A percentile compares a stretch with the other conserved stretches of the same genome.
phyloP scores from a whole-genome alignment of 2,797 vertebrate species.

The Rhincodon typus region DNA sequence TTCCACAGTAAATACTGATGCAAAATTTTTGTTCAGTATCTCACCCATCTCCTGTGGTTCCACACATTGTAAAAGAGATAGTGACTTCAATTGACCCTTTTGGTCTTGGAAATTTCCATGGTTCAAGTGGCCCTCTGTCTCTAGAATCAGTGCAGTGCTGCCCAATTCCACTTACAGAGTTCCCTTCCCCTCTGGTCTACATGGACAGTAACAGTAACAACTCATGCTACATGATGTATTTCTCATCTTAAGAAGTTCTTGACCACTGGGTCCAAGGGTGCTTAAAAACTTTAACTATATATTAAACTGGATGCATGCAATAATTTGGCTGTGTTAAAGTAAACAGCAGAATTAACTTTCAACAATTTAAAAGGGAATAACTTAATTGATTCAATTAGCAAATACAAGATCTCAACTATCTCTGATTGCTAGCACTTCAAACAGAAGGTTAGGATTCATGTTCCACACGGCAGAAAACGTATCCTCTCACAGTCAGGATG shows the following conservation, averaged over 20 bases:
- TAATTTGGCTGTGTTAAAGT: not conserved
- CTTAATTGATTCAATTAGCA: not conserved
- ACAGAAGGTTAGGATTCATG: not conserved
- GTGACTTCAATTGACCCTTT: not conserved
- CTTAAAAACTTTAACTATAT: not conserved
- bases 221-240: not conserved
- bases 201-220: not conserved
- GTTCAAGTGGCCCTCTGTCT: not conserved
- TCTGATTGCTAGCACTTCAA: not conserved
- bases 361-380: not conserved
- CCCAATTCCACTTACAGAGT: not conserved
- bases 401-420: not conserved
- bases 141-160: not conserved
- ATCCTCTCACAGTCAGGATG: no score
- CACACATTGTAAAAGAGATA: not conserved
- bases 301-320: not conserved
- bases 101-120: not conserved
- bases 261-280: not conserved
- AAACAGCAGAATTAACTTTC: not conserved
- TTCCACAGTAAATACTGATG: no score
- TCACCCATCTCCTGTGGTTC: no score
- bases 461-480: not conserved
- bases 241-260: no score
- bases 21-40: no score
- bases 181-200: not conserved